phyloP scores from a whole-genome alignment of 2,113 vertebrate species.

The Hoplias malabaricus region DNA sequence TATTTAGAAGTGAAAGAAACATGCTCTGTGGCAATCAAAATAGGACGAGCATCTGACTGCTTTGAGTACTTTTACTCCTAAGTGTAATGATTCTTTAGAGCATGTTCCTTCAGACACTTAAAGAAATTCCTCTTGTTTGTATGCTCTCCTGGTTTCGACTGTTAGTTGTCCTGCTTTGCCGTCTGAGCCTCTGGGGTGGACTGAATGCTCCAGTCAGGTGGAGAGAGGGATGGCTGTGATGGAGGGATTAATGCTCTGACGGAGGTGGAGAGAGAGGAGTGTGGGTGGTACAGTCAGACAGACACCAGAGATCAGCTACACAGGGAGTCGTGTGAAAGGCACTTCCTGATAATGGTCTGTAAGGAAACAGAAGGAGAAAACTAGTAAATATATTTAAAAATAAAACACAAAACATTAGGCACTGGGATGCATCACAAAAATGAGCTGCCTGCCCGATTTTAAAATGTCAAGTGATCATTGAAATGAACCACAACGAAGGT shows the following conservation, averaged over 20 bases:
- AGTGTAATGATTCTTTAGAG: no score
- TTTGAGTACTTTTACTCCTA: not conserved
- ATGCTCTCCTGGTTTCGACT: not conserved
- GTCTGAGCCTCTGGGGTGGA: constrained; percentile 3
- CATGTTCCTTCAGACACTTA: constrained; percentile 4
- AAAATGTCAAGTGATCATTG: not conserved
- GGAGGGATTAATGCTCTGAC: constrained; percentile 40
- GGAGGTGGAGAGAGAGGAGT: constrained; percentile 34
- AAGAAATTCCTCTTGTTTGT: constrained; percentile 10
- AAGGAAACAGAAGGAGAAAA: constrained; percentile 4
- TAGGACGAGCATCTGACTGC: not conserved
- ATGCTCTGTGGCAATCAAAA: not conserved
- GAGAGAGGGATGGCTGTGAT: constrained; percentile 24
- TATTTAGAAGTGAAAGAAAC: not conserved
- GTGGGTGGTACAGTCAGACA: constrained; percentile 35
- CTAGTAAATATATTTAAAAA: not conserved
- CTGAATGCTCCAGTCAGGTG: constrained; percentile 33
- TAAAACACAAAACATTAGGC: not conserved
- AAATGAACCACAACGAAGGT: not conserved
- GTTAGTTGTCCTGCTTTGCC: not conserved
- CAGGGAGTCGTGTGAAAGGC: constrained; percentile 33
- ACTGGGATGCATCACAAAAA: not conserved
- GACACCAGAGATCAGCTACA: constrained; percentile 33
- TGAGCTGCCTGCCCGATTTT: not conserved
- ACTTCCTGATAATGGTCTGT: constrained; percentile 38